Conservation (phyloP, 2,888 invertebrate genomes). For the Tetragonula carbonaria region DNA sequence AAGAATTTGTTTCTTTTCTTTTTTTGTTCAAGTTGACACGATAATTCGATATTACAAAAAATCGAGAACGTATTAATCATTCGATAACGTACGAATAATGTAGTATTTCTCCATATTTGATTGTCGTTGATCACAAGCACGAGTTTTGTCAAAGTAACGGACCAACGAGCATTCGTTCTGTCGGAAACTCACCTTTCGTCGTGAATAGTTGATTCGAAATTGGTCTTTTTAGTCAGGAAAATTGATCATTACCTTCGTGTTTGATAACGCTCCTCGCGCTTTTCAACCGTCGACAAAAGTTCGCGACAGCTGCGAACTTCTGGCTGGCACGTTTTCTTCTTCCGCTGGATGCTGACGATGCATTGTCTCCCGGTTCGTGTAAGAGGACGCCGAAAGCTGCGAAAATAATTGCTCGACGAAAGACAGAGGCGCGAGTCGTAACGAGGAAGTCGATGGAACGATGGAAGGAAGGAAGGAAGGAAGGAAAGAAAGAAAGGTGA, state of each 20-base stretch:
- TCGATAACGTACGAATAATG: too few relatives aligned
- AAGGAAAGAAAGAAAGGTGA: slow-evolving; percentile 40
- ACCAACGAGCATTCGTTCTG: too few relatives aligned
- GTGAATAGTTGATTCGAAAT: background rate
- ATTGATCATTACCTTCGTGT: background rate
- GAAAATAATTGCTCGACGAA: slow-evolving; percentile 81
- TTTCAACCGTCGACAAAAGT: slow-evolving; percentile 7
- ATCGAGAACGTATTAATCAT: too few relatives aligned
- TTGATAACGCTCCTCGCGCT: slow-evolving; percentile 23
- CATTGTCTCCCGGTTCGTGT: slow-evolving; percentile 48
- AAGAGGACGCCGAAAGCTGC: slow-evolving; percentile 76
- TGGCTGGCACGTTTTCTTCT: slow-evolving; percentile 23
- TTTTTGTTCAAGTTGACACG: too few relatives aligned
- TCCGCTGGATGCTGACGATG: slow-evolving; percentile 27
- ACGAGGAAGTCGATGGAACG: slow-evolving; percentile 43
- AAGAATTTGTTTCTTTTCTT: too few relatives aligned
- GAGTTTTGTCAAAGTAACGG: too few relatives aligned
- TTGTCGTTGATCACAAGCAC: too few relatives aligned
- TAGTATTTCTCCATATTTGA: too few relatives aligned
- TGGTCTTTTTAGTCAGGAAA: background rate
- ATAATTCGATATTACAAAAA: too few relatives aligned
- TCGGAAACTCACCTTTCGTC: too few relatives aligned
- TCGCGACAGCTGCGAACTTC: slow-evolving; percentile 43
- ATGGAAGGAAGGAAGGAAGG: slow-evolving; percentile 43
- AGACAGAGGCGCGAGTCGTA: slow-evolving; percentile 69